Conservation (phyloP, 2,888 invertebrate species). For the Athrips mouffetella region DNA sequence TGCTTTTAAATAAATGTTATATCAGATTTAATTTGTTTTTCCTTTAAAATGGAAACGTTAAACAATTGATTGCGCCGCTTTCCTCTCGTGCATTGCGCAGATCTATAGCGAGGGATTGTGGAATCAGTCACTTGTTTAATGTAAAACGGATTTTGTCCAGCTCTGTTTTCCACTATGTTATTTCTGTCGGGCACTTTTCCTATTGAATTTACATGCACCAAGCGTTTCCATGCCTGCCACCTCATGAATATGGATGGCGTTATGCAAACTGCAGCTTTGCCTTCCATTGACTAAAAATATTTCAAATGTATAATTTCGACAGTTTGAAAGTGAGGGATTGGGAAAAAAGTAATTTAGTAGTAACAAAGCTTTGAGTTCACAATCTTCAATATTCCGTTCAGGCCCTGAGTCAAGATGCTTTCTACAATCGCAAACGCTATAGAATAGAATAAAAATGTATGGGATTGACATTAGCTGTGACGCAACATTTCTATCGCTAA, state of each 20-base stretch:
- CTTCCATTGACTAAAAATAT: slow-evolving; percentile 60
- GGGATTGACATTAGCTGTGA: too few relatives aligned
- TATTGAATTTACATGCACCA: slow-evolving; percentile 63
- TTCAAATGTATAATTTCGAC: slow-evolving; percentile 3
- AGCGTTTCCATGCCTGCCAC: slow-evolving; percentile 47
- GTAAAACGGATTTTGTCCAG: slow-evolving; percentile 51
- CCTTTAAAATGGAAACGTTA: not conserved
- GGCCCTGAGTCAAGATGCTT: too few relatives aligned
- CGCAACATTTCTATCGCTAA: too few relatives aligned
- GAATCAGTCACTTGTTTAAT: slow-evolving; percentile 27
- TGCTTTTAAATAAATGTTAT: not conserved
- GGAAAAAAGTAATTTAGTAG: not conserved
- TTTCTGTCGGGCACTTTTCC: slow-evolving; percentile 53
- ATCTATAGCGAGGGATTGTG: too few relatives aligned
- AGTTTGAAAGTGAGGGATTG: not conserved
- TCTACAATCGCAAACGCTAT: too few relatives aligned
- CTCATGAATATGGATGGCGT: slow-evolving; percentile 68
- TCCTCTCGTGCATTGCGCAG: too few relatives aligned
- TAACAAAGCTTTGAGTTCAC: too few relatives aligned
- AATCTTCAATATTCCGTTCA: too few relatives aligned
- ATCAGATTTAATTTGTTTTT: slow-evolving; percentile 2
- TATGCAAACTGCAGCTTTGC: slow-evolving; percentile 66
- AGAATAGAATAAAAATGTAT: too few relatives aligned
- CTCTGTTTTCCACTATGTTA: slow-evolving; percentile 53
- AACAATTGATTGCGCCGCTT: not conserved